A percentile compares a stretch with the other conserved stretches of the same genome.
Conservation (phyloP, 1,140 invertebrate species). For the Ephestia elutella region DNA sequence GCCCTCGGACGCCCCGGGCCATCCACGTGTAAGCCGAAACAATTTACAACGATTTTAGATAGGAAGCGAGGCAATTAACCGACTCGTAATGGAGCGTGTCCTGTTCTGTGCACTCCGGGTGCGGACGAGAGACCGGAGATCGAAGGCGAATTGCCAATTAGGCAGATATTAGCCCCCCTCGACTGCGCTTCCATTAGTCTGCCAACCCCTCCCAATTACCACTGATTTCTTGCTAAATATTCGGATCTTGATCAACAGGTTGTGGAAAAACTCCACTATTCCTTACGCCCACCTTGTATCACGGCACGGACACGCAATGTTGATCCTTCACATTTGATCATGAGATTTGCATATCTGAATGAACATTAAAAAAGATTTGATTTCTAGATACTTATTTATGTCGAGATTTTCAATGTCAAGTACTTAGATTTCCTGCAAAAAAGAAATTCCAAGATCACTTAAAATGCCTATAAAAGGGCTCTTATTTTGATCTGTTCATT, state of each 20-base stretch:
- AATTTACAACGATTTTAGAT: not conserved
- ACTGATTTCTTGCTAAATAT: constrained; percentile 8
- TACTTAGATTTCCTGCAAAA: not conserved
- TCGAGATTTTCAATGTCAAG: too few relatives aligned
- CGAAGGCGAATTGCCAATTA: constrained; percentile 59
- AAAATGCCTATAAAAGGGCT: not conserved
- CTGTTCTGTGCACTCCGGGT: constrained; percentile 25
- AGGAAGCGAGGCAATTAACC: constrained; percentile 3
- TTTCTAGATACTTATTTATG: too few relatives aligned
- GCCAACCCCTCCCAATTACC: constrained; percentile 15
- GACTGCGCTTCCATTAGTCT: constrained; percentile 20
- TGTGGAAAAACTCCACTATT: not conserved
- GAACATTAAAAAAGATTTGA: not conserved
- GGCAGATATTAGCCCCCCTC: constrained; percentile 33
- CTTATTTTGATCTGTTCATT: not conserved
- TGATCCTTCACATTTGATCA: not conserved
- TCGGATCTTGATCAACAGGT: not conserved
- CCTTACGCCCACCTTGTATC: not conserved
- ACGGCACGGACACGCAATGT: not conserved
- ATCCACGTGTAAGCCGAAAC: not conserved
- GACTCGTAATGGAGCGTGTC: constrained; percentile 30
- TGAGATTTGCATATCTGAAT: not conserved
- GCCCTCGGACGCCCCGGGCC: not conserved
- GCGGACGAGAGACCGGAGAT: constrained; percentile 46
- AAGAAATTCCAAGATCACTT: not conserved